These are phyloP conservation scores for Eilema sororculum DNA, from an alignment of 2,888 invertebrate species.

Conservation along the genomic window DNA sequence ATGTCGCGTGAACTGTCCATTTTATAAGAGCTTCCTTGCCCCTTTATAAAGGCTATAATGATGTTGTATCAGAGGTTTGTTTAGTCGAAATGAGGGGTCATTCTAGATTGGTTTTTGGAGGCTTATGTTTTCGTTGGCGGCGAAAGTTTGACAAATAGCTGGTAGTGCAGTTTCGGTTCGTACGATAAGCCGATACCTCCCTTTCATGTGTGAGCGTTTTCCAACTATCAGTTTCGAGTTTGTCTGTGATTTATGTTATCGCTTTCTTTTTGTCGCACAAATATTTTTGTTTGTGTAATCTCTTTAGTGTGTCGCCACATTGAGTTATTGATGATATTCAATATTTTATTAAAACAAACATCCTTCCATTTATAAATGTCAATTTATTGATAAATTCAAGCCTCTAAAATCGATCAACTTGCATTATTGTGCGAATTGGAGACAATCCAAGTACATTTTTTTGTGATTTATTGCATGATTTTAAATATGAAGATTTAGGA, in stretches of 20 bases:
- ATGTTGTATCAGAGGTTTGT: background rate
- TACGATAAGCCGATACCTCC: constrained; percentile 74
- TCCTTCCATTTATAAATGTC: background rate
- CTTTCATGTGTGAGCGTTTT: constrained; percentile 62
- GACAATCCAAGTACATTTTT: background rate
- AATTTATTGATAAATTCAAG: background rate
- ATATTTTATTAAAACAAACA: background rate
- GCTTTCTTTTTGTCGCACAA: constrained; percentile 49
- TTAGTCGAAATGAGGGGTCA: constrained; percentile 38
- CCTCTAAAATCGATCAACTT: background rate
- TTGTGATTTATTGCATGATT: background rate
- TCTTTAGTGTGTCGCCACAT: constrained; percentile 30
- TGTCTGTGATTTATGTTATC: constrained; percentile 65
- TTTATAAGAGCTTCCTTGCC: constrained; percentile 52
- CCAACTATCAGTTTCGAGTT: constrained; percentile 66
- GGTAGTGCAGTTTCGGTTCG: constrained; percentile 70
- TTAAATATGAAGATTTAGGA: background rate
- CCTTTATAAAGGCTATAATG: constrained; percentile 7
- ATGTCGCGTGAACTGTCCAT: constrained; percentile 68
- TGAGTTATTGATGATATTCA: constrained; percentile 25
- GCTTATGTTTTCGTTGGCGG: constrained; percentile 71
- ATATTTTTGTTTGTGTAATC: constrained; percentile 56
- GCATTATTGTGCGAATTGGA: background rate
- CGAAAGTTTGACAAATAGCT: constrained; percentile 80
- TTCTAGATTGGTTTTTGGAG: constrained; percentile 51